Percentiles rank a stretch among this genome's conserved stretches.
Conservation (phyloP, 1,140 invertebrate species). For the Drosophila orena region DNA sequence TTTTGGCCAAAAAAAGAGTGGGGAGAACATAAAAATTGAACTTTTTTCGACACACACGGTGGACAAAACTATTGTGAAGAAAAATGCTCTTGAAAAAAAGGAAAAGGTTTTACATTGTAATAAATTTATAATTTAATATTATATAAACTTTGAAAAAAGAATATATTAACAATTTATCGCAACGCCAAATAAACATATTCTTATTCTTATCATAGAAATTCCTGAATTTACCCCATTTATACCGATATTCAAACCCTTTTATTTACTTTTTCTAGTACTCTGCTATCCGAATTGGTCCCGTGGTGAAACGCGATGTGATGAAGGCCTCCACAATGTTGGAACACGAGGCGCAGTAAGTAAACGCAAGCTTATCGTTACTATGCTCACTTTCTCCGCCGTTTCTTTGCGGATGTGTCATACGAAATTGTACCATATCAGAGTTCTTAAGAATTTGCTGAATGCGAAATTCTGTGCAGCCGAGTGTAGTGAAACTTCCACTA, state of each 20-base stretch:
- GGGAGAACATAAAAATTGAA: not conserved
- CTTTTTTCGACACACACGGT: conserved; percentile 26
- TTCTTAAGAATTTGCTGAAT: conserved; percentile 54
- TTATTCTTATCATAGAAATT: too few relatives aligned
- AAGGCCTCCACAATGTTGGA: conserved; percentile 99
- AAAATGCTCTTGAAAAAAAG: too few relatives aligned
- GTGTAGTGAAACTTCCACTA: conserved; percentile 35
- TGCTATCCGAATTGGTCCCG: conserved; percentile 99
- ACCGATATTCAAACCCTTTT: not conserved
- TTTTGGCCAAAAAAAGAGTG: conserved; percentile 19
- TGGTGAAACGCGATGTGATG: conserved; percentile 99
- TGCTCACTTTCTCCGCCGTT: conserved; percentile 4
- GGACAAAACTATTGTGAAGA: conserved; percentile 4
- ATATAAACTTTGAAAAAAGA: too few relatives aligned
- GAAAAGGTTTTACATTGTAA: too few relatives aligned
- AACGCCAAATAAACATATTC: too few relatives aligned
- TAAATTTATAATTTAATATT: too few relatives aligned
- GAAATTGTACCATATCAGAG: conserved; percentile 22
- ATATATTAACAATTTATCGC: too few relatives aligned
- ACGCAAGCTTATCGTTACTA: conserved; percentile 15
- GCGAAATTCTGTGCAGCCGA: conserved; percentile 18
- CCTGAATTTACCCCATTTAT: not conserved
- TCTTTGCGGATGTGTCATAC: conserved; percentile 24
- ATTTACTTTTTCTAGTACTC: conserved; percentile 92
- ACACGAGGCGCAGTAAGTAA: conserved; percentile 97